phyloP scores from a whole-genome alignment of 2,113 vertebrate species.

The Pomatorhinus ruficollis region DNA sequence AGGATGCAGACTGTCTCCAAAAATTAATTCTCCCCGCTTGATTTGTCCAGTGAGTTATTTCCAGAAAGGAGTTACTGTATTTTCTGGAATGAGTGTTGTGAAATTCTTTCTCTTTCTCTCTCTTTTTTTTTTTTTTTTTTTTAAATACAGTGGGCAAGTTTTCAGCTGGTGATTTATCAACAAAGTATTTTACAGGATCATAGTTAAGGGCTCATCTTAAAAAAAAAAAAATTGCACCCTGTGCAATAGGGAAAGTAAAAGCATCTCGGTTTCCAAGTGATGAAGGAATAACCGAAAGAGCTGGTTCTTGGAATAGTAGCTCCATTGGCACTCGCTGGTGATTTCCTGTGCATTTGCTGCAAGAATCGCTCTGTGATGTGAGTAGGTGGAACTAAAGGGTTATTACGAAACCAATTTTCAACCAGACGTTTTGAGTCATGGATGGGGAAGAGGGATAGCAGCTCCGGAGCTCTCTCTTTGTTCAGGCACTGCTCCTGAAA shows the following conservation, averaged over 20 bases:
- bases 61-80: slow-evolving; percentile 77
- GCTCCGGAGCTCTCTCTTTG: slow-evolving; percentile 47
- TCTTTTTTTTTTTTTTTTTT: neutral
- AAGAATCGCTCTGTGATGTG: slow-evolving; percentile 60
- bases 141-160: slow-evolving; percentile 69
- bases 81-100: slow-evolving; percentile 78
- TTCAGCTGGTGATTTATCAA: slow-evolving; percentile 74
- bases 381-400: slow-evolving; percentile 77
- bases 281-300: slow-evolving; percentile 51
- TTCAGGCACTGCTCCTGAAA: neutral
- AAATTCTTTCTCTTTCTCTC: slow-evolving; percentile 31
- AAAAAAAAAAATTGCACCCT: neutral
- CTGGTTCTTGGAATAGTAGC: slow-evolving; percentile 69
- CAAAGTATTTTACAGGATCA: slow-evolving; percentile 70
- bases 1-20: slow-evolving; percentile 46
- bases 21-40: slow-evolving; percentile 33
- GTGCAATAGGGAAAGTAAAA: slow-evolving; percentile 68
- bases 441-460: slow-evolving; percentile 52
- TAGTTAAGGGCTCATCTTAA: slow-evolving; percentile 53
- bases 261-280: slow-evolving; percentile 1
- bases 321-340: slow-evolving; percentile 57
- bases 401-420: slow-evolving; percentile 65
- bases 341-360: slow-evolving; percentile 68
- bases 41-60: slow-evolving; percentile 74
- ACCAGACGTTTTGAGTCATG: slow-evolving; percentile 63